These are phyloP conservation scores for Parnassius mnemosyne DNA, from an alignment of 2,888 invertebrate species.

Conservation along the genomic window DNA sequence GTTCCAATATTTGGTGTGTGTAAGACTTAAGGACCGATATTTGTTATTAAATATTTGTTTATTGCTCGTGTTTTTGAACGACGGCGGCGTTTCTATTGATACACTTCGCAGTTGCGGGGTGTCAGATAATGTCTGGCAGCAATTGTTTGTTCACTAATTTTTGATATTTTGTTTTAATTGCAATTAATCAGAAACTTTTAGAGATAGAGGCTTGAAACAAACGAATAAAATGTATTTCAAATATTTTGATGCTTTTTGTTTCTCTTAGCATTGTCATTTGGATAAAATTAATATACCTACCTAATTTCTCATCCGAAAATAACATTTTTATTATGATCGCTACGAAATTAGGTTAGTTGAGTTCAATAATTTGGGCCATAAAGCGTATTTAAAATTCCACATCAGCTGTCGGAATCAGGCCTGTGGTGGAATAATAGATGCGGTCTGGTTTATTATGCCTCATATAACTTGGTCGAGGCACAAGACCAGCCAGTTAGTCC, in stretches of 20 bases:
- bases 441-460: constrained; percentile 74
- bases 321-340: constrained; percentile 42
- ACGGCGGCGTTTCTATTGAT: constrained; percentile 52
- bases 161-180: constrained; percentile 5
- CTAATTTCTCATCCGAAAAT: constrained; percentile 51
- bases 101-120: constrained; percentile 64
- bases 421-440: constrained; percentile 70
- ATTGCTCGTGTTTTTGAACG: constrained; percentile 64
- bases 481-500: constrained; percentile 63
- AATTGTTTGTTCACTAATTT: constrained; percentile 27
- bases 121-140: constrained; percentile 50
- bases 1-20: constrained; percentile 74
- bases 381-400: constrained; percentile 69
- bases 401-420: constrained; percentile 63
- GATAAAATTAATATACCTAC: background rate
- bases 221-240: too few relatives aligned
- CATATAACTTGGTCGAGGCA: constrained; percentile 70
- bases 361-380: constrained; percentile 60
- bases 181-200: constrained; percentile 20
- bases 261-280: too few relatives aligned
- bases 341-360: constrained; percentile 62
- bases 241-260: too few relatives aligned
- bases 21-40: constrained; percentile 69
- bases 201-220: background rate
- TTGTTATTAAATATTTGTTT: constrained; percentile 73